These are phyloP conservation scores for Chrosomus eos DNA, from an alignment of 2,797 vertebrate species.

Conservation along the genomic window DNA sequence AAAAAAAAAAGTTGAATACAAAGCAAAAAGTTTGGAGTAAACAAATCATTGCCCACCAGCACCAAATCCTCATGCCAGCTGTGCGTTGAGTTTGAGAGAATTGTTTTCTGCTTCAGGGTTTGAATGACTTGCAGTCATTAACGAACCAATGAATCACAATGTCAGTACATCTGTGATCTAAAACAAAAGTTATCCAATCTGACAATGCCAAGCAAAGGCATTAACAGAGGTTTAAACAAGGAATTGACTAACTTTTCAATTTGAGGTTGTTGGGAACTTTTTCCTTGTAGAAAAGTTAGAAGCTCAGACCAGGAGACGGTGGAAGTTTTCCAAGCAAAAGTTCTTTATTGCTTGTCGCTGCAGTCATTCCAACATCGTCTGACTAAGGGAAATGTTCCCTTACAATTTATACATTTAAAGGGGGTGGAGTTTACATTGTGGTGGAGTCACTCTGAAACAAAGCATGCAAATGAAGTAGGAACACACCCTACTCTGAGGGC, in stretches of 20 bases:
- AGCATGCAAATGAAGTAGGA: no score
- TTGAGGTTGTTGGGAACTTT: no score
- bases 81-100: not conserved
- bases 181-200: not conserved
- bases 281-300: no score
- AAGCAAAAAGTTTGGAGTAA: not conserved
- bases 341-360: no score
- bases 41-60: not conserved
- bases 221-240: not conserved
- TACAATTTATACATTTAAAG: no score
- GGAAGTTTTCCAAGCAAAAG: no score
- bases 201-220: not conserved
- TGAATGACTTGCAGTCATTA: slow-evolving; percentile 7
- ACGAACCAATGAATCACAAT: not conserved
- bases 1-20: not conserved
- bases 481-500: no score
- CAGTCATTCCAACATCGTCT: no score
- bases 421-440: no score
- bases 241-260: not conserved
- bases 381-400: no score
- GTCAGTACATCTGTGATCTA: not conserved
- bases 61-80: not conserved
- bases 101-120: slow-evolving; percentile 14
- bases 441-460: no score
- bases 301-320: no score